A percentile compares a stretch with the other conserved stretches of the same genome.
phyloP scores from a whole-genome alignment of 2,113 vertebrate species.

The Macaca nemestrina region DNA sequence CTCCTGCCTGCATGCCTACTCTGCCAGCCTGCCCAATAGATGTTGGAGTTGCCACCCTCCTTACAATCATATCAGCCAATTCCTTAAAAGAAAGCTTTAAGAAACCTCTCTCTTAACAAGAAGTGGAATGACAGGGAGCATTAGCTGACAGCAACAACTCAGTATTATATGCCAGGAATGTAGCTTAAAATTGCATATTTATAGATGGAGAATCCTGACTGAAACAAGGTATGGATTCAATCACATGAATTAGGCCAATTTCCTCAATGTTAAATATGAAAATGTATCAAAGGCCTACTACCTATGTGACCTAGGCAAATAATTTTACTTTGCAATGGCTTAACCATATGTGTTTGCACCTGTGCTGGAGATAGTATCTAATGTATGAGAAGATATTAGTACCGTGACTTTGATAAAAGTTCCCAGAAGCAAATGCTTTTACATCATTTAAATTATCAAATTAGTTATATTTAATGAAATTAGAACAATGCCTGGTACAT shows the following conservation, averaged over 20 bases:
- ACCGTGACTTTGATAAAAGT: slow-evolving; percentile 26
- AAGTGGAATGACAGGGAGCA: not conserved
- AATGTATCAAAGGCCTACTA: not conserved
- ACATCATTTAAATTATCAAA: slow-evolving; percentile 48
- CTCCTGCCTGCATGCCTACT: not conserved
- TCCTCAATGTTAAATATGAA: not conserved
- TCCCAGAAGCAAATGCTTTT: slow-evolving; percentile 45
- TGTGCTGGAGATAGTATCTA: not conserved
- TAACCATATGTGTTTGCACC: not conserved
- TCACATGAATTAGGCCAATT: not conserved
- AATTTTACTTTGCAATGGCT: not conserved
- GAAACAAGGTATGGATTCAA: not conserved
- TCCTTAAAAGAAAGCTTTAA: not conserved
- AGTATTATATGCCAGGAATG: not conserved
- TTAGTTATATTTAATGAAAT: slow-evolving; percentile 59
- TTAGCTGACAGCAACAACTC: not conserved
- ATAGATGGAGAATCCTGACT: not conserved
- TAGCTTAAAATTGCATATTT: too few relatives aligned
- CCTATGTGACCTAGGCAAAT: not conserved
- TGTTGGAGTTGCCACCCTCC: not conserved
- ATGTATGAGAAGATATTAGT: not conserved
- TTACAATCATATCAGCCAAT: not conserved
- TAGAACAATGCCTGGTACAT: slow-evolving; percentile 35
- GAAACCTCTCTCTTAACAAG: not conserved
- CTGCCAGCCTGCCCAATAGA: not conserved